These are phyloP conservation scores for Brachypodius melanocephalos DNA, from an alignment of 2,113 vertebrate species.

Conservation along the genomic window DNA sequence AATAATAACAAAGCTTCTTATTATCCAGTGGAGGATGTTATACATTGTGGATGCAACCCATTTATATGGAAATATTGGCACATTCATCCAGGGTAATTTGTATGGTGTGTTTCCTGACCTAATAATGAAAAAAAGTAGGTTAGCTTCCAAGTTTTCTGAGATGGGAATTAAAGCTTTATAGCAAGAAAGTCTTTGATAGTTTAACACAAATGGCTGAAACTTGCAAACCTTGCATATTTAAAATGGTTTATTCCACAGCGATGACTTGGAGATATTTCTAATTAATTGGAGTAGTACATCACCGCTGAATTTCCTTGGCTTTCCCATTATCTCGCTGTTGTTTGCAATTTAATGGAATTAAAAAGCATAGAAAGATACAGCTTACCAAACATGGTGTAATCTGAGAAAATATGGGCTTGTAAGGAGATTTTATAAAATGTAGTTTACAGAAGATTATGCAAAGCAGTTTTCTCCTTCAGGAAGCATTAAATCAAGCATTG, in stretches of 20 bases:
- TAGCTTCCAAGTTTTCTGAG: background rate
- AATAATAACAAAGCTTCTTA: background rate
- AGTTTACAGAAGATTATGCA: background rate
- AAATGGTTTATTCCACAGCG: background rate
- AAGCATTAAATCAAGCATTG: background rate
- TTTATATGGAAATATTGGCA: conserved; percentile 5
- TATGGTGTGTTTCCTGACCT: conserved; percentile 5
- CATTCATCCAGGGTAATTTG: background rate
- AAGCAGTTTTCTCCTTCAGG: background rate
- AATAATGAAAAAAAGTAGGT: conserved; percentile 6
- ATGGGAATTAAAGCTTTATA: conserved; percentile 7
- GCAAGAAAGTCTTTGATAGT: background rate
- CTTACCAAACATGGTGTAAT: background rate
- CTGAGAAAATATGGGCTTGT: background rate
- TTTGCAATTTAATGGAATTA: background rate
- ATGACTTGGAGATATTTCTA: conserved; percentile 15
- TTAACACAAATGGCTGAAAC: background rate
- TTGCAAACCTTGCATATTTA: conserved; percentile 23
- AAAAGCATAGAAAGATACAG: background rate
- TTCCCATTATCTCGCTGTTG: background rate
- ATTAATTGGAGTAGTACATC: conserved; percentile 1
- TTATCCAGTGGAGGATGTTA: background rate
- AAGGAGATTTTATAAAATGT: background rate
- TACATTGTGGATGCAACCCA: background rate
- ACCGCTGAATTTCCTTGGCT: background rate